Percentiles rank a stretch among this genome's conserved stretches.
phyloP scores from a whole-genome alignment of 2,797 vertebrate genomes.

The Scolopax rusticola region DNA sequence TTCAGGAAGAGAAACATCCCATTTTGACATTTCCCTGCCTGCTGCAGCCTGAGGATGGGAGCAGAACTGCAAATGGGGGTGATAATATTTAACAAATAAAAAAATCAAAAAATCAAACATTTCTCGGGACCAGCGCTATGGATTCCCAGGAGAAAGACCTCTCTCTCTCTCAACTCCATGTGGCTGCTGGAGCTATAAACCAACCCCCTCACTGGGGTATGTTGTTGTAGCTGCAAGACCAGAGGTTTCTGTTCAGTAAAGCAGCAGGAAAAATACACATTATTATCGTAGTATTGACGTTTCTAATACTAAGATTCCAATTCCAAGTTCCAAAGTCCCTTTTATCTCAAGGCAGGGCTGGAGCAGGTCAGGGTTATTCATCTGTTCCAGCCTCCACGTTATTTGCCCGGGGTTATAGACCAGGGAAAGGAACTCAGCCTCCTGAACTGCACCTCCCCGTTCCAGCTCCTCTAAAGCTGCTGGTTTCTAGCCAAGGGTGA shows the following conservation, averaged over 20 bases:
- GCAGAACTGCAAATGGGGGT: neutral
- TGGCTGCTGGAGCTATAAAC: neutral
- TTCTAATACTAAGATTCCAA: neutral
- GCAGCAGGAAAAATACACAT: neutral
- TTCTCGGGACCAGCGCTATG: neutral
- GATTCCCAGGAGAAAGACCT: neutral
- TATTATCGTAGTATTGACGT: neutral
- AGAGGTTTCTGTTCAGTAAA: neutral
- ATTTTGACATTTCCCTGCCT: neutral
- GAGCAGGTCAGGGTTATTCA: neutral
- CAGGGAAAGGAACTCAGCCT: neutral
- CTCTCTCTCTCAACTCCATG: neutral
- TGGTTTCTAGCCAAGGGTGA: neutral
- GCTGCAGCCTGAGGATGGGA: neutral
- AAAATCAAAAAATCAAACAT: neutral
- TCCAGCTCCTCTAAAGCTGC: neutral
- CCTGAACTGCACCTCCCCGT: neutral
- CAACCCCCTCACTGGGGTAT: neutral
- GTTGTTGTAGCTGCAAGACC: neutral
- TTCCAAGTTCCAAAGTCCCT: neutral
- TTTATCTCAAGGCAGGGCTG: neutral
- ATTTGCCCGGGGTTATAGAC: neutral
- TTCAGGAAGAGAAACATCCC: neutral
- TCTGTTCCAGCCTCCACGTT: neutral
- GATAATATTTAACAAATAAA: neutral